A percentile compares a stretch with the other conserved stretches of the same genome.
Evolutionary conservation across 1,140 invertebrate genomes (phyloP).

Genomic region (Gerris buenoi): DNA sequence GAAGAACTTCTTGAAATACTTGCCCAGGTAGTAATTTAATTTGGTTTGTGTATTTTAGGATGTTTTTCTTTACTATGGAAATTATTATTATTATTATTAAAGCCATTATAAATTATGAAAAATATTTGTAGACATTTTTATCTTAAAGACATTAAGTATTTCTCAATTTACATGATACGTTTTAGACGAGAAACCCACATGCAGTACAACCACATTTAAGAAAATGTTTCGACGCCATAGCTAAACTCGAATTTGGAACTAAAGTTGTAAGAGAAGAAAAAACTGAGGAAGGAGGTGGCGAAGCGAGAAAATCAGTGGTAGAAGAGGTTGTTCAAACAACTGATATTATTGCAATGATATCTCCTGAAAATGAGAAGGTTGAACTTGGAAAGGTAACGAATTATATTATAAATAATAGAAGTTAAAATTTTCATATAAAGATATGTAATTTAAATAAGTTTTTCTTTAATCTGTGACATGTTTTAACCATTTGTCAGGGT

Average conservation of each 20-base stretch:
- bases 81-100: too few species aligned
- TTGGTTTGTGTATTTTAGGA: too few species aligned
- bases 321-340: constrained; percentile 33
- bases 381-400: constrained; percentile 54
- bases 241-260: constrained; percentile 29
- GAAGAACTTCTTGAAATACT: constrained; percentile 85
- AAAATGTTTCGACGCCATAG: constrained; percentile 78
- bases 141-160: too few species aligned
- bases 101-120: too few species aligned
- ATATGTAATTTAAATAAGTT: too few species aligned
- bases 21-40: constrained; percentile 62
- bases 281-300: constrained; percentile 2
- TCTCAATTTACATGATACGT: too few species aligned
- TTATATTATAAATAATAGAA: too few species aligned
- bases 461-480: too few species aligned
- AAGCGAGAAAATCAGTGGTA: constrained; percentile 14
- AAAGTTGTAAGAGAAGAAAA: constrained; percentile 10
- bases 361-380: constrained; percentile 68
- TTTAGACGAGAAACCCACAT: constrained; percentile 62
- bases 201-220: constrained; percentile 75
- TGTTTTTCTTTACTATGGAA: too few species aligned
- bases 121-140: too few species aligned
- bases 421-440: too few species aligned
- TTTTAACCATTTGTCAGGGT: too few species aligned
- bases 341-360: constrained; percentile 72